Percentiles rank a stretch among this genome's conserved stretches.
These are phyloP conservation scores for Dasyprocta punctata DNA, from an alignment of 2,113 vertebrate species.

Conservation along the genomic window DNA sequence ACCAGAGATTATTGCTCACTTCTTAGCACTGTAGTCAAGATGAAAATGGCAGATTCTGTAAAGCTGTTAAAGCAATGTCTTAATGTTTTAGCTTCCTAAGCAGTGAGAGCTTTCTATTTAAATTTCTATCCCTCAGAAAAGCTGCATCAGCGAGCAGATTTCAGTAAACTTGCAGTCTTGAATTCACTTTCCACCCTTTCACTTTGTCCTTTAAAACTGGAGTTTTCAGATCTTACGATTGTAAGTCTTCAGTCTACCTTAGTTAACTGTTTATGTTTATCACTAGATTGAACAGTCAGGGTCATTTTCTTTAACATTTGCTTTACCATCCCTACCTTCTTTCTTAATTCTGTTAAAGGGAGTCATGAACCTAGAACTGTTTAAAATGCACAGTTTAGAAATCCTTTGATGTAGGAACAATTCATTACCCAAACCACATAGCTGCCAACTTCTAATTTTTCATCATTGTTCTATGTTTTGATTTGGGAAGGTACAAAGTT, in stretches of 20 bases:
- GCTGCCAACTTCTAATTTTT: slow-evolving; percentile 53
- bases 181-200: slow-evolving; percentile 31
- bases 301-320: slow-evolving; percentile 62
- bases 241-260: slow-evolving; percentile 29
- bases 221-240: slow-evolving; percentile 21
- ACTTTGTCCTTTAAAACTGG: slow-evolving; percentile 63
- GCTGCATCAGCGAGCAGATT: slow-evolving; percentile 30
- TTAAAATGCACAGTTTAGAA: slow-evolving; percentile 74
- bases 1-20: slow-evolving; percentile 62
- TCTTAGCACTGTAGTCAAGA: slow-evolving; percentile 65
- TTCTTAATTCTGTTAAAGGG: slow-evolving; percentile 36
- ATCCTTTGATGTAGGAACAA: slow-evolving; percentile 58
- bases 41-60: slow-evolving; percentile 68
- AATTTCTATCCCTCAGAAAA: slow-evolving; percentile 45
- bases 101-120: slow-evolving; percentile 69
- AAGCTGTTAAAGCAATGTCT: slow-evolving; percentile 64
- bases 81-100: slow-evolving; percentile 72
- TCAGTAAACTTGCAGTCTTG: slow-evolving; percentile 15
- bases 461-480: slow-evolving; percentile 59
- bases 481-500: slow-evolving; percentile 47
- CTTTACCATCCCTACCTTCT: slow-evolving; percentile 1
- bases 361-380: slow-evolving; percentile 48
- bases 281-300: slow-evolving; percentile 30
- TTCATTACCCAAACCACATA: slow-evolving; percentile 54
- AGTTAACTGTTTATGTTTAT: slow-evolving; percentile 47